Conservation (phyloP, 2,888 invertebrate species). For the Tipula confusa region DNA sequence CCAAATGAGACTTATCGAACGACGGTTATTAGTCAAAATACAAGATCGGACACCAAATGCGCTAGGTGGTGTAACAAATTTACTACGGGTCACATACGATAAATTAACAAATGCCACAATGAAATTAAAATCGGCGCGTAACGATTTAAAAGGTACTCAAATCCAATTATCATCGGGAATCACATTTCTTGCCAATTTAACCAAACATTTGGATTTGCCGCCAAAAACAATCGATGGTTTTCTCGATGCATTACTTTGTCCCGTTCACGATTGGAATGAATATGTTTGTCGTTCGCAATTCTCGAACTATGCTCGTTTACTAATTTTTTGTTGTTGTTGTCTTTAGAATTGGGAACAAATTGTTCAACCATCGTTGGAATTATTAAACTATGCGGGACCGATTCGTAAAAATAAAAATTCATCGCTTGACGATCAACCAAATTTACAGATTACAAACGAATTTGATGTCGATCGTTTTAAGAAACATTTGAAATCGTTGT, state of each 20-base stretch:
- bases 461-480: constrained; percentile 46
- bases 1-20: constrained; percentile 35
- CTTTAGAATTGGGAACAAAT: constrained; percentile 48
- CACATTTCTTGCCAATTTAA: constrained; percentile 38
- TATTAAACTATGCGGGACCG: constrained; percentile 47
- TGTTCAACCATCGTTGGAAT: constrained; percentile 47
- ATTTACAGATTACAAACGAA: constrained; percentile 36
- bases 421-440: constrained; percentile 34
- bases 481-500: constrained; percentile 44
- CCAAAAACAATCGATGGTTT: constrained; percentile 43
- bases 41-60: constrained; percentile 33
- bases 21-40: constrained; percentile 35
- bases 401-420: constrained; percentile 42
- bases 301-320: too few species aligned
- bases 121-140: neutral
- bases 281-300: constrained; percentile 39
- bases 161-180: neutral
- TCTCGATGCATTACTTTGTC: constrained; percentile 42
- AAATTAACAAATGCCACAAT: neutral
- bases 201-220: constrained; percentile 44
- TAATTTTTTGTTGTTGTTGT: neutral
- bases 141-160: neutral
- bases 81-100: constrained; percentile 32
- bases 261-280: constrained; percentile 48
- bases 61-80: constrained; percentile 28